Evolutionary conservation across 1,140 invertebrate genomes (phyloP), one percentile per base, ranked within the genome.

Genomic region (Sinella curviseta): DNA sequence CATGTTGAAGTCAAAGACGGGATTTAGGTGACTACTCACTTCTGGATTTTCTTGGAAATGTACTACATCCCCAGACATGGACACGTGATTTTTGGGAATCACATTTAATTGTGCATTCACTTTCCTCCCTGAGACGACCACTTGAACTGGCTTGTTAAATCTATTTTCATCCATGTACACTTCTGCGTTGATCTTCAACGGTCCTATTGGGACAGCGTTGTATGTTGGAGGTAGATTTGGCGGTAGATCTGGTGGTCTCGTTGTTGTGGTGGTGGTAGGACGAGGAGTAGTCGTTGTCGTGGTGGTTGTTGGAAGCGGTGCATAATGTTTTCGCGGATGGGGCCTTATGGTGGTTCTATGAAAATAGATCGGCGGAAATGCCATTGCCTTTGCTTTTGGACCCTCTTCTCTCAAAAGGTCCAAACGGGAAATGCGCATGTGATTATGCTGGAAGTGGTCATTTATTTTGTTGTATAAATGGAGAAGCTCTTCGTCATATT

Each of bases 401-500:
- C 74, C 24, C n/a, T n/a, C n/a, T n/a, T 76, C 28, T 39, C 75
- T 48, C 4, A 76, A 24, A 48, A 79, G 36, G 54, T 79, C 78
- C 35, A 79, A 54, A 0, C 65, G 33, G 1, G 54, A 12, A 14
- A 79, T 76, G 28, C 54, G 31, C 74, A 79, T 65, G 36, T 79
- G 34, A 30, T 79, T 36, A 39, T 36, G 60, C 24, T 48, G 17
- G 54, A 79, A 79, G 26, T 70, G 55, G 1, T 74, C 24, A 31
- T 79, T 77, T 20, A 79, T 17, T 54, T 76, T 70, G 36, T 79
- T 57, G 30, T 79, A 79, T 24, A 79, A 77, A 31, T 57, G 74
- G 17, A 65, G 55, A 31, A 79, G 30, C 28, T 79, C 78, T 24
- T 65, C 2, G 57, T 79, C 75, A 28, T 17, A 67, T 28, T 34